Evolutionary conservation across 2,888 invertebrate species (phyloP), one percentile per base, ranked within the genome.

Genomic region (Latrodectus hesperus): DNA sequence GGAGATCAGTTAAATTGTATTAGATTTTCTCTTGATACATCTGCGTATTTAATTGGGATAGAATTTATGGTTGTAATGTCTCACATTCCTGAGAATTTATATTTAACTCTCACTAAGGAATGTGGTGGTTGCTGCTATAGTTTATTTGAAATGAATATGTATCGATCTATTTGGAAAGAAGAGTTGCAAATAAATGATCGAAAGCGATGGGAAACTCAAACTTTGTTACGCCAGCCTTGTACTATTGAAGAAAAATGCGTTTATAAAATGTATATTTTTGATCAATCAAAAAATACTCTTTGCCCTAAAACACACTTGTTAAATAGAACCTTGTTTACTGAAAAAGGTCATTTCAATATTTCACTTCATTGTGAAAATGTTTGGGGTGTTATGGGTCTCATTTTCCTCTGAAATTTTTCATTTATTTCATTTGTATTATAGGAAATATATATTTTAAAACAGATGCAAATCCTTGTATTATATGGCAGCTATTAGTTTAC

Each of bases 281-380:
- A 73, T n/a, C n/a, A 64, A n/a, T 17, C 60, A 9, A 73, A 65
- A 16, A 64, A 74, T 53, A 52, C 55, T 1, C 73, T 73, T n/a
- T 74, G 74, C 22, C 88, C 84, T 0, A 71, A 75, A 68, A 88
- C 75, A 9, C 67, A 65, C 8, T 26, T 71, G 2, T 12, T 55
- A 2, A 55, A 75, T 8, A 78, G 67, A 12, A 55, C 75, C 14
- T 16, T 88, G 16, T 17, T 84, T 4, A 84, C 80, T 12, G 72
- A 81, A 14, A 26, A 49, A 9, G 74, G 84, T 0, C 79, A 26
- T 14, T 65, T 84, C 1, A 88, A 84, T 72, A 9, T 88, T 9
- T 88, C 88, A 0, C 49, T 88, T 51, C 88, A 88, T 49, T 73
- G 68, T n/a, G 75, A 88, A 49, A 60, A 49, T n/a, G 52, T 80